phyloP scores from a whole-genome alignment of 2,113 vertebrate species.

The Phylloscopus trochiloides region DNA sequence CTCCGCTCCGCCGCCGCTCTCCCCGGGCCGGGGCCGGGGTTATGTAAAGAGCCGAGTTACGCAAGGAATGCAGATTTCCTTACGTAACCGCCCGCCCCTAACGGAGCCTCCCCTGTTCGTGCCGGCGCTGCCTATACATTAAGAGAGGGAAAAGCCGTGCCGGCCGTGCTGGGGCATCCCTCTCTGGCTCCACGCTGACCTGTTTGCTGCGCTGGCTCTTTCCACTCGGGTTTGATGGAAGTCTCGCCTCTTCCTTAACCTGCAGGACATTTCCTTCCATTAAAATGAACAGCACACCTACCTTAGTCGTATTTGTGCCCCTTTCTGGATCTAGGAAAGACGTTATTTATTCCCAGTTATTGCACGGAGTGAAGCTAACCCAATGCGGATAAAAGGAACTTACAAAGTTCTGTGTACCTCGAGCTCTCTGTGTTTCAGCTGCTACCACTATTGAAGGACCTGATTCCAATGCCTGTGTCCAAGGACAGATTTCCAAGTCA shows the following conservation, averaged over 20 bases:
- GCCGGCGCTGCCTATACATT: not conserved
- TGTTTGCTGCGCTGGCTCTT: not conserved
- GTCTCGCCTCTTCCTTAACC: not conserved
- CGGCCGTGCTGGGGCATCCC: accelerated
- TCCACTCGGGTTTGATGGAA: not conserved
- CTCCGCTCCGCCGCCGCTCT: not conserved
- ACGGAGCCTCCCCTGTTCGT: not conserved
- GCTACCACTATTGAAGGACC: not conserved
- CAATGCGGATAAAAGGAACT: not conserved
- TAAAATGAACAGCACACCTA: accelerated
- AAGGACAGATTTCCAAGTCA: not conserved
- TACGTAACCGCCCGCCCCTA: not conserved
- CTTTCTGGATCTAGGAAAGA: not conserved
- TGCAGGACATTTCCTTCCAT: not conserved
- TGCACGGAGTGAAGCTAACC: not conserved
- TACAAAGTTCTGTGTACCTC: not conserved
- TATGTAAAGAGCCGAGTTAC: constrained; percentile 12
- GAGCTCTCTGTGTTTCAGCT: not conserved
- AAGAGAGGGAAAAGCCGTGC: not conserved
- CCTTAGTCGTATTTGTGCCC: not conserved
- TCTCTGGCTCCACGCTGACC: not conserved
- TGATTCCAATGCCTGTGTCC: not conserved
- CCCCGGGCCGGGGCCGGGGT: not conserved
- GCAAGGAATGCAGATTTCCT: constrained; percentile 43
- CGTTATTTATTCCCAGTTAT: not conserved